Base-by-base conservation (phyloP, 2,113 vertebrate genomes). In the Spizaetus ornatus region DNA sequence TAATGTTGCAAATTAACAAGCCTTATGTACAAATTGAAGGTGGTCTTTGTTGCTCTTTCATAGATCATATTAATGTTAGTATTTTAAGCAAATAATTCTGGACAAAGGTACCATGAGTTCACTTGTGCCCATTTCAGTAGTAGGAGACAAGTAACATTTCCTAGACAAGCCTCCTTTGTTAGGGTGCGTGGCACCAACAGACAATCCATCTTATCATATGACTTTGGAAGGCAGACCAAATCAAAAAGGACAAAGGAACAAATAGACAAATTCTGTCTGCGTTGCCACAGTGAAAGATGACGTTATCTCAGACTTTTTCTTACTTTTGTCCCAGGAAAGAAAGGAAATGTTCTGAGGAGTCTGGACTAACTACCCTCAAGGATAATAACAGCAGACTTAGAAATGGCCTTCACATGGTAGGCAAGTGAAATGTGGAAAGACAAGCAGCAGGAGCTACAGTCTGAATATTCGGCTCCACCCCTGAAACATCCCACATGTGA, bases 1-100 rank as follows among this genome's bases (percentile, higher is more conserved):
- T 82, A 72, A 95, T 15, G 48, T 50, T 95, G 94, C 82, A 97
- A 96, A 97, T 96, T 79, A 97, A 86, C 77, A 95, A 95, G 82
- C 73, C 67, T 97, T 91, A 86, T 16, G 48, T 66, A 94, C 65
- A 79, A 95, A 93, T 4, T 79, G 90, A 95, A 95, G 74, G 82
- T 56, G 62, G 91, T 79, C 66, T 91, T 94, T 52, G 74, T 83
- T 92, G 79, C n/a, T 95, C 20, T 90, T 93, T 86, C 76, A 70
- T 3, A 58, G 61, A 83, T 82, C 26, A 65, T 47, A 79, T 69
- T 78, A 79, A 72, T 5, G 36, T 70, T 48, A 76, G 17, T 29
- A 88, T 95, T 96, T 88, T 56, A 94, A 73, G 38, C n/a, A 93
- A 95, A 32, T 56, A 78, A 93, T 52, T 86, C 61, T 9, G 13